Evolutionary conservation across 2,113 vertebrate species (phyloP).

Genomic region (Sylvietta virens): DNA sequence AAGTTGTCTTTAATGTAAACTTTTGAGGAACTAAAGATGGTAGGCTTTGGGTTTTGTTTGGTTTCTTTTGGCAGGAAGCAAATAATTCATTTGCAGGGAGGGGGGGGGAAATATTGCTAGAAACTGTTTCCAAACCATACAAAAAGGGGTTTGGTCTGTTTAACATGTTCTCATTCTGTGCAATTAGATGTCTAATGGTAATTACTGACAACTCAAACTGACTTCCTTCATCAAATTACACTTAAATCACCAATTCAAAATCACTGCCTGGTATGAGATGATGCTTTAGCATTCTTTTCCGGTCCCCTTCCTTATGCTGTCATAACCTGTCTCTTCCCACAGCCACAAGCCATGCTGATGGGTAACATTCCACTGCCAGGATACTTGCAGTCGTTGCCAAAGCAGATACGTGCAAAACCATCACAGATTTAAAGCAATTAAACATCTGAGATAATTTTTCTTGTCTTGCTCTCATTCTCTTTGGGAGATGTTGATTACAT

Average conservation of each 20-base stretch:
- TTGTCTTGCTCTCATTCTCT: background rate
- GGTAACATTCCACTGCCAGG: background rate
- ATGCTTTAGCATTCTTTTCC: background rate
- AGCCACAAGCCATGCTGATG: background rate
- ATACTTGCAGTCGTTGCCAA: background rate
- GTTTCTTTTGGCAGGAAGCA: background rate
- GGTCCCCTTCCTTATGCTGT: background rate
- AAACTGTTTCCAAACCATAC: background rate
- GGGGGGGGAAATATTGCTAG: background rate
- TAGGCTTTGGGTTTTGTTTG: background rate
- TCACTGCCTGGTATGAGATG: background rate
- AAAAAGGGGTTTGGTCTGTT: background rate
- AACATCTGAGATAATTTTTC: background rate
- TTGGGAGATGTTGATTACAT: background rate
- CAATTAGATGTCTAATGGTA: background rate
- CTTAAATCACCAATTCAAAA: background rate
- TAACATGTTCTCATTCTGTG: background rate
- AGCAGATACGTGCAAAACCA: background rate
- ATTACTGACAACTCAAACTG: background rate
- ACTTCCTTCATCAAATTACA: background rate
- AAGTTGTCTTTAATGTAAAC: background rate
- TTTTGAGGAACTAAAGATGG: background rate
- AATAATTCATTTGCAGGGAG: accelerated
- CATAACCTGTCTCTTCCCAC: background rate
- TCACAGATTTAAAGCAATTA: background rate